A percentile compares a stretch with the other conserved stretches of the same genome.
Conservation (phyloP, 2,888 invertebrate species). For the Aphrophora alni region DNA sequence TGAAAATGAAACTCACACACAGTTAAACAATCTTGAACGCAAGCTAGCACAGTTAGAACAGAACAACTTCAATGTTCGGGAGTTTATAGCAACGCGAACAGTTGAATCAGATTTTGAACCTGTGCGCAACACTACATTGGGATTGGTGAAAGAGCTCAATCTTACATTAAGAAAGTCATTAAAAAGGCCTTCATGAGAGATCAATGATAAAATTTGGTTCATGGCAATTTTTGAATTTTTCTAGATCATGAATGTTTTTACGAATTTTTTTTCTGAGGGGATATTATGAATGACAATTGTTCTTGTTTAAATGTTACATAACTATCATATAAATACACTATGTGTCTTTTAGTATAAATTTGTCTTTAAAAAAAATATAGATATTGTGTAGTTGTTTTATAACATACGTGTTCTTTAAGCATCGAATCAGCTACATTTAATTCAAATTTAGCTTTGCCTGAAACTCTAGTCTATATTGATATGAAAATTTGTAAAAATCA, state of each 20-base stretch:
- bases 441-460: too few species aligned
- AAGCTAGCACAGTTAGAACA: slow-evolving; percentile 72
- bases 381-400: too few species aligned
- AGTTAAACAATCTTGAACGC: slow-evolving; percentile 72
- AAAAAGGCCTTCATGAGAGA: not conserved
- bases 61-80: slow-evolving; percentile 70
- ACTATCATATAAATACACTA: not conserved
- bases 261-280: not conserved
- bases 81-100: slow-evolving; percentile 71
- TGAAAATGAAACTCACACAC: slow-evolving; percentile 73
- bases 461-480: too few species aligned
- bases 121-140: slow-evolving; percentile 65
- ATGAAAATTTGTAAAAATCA: too few species aligned
- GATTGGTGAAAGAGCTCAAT: slow-evolving; percentile 54
- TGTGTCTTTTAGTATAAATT: not conserved
- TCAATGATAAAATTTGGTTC: not conserved
- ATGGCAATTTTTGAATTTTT: not conserved
- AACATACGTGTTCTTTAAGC: too few species aligned
- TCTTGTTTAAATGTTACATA: not conserved
- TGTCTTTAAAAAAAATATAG: too few species aligned
- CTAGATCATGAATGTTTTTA: not conserved
- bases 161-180: slow-evolving; percentile 14
- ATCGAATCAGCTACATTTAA: too few species aligned
- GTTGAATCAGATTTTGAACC: slow-evolving; percentile 72
- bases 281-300: not conserved